Base-by-base conservation (phyloP, 2,113 vertebrate species). In the Mionectes macconnelli region DNA sequence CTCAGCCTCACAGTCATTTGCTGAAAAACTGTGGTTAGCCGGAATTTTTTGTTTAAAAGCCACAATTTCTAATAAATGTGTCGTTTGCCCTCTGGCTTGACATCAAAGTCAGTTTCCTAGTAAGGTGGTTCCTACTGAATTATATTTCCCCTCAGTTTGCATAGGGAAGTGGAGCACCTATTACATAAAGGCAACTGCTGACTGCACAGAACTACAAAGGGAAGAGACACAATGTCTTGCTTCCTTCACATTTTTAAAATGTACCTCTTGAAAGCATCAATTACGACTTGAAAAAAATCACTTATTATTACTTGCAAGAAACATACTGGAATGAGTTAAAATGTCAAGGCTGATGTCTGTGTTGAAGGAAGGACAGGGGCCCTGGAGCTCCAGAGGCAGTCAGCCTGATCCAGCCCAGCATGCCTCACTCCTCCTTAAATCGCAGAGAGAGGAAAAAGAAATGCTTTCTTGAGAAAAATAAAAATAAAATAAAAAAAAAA, bases 31-130 rank as follows among this genome's bases (percentile, higher is more conserved):
- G 77, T 89, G 77, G 57, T 84, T 85, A 80, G 55, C 8, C 24
- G 33, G 18, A 53, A 69, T 66, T 88, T 94, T 91, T 92, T 85
- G 21, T 94, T 94, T 95, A 73, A 82, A 95, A 84, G 74, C 40
- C 87, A 64, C 74, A 42, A 45, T 85, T 87, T 82, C 81, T 66
- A 96, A 91, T 93, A 94, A 93, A 91, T 28, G 49, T 59, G 30
- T 42, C 67, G 33, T 18, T 78, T 70, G 21, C 53, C 66, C 64
- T 82, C 69, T 87, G 91, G 87, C 91, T 64, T 81, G 62, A 84
- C 60, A 94, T 93, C 69, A 95, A 84, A 91, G 90, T 47, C 23
- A 40, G 37, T 68, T 94, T 60, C 25, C 47, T 74, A 86, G 92
- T 4, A 84, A 56, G 4, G 70, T 94, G 84, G 77, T 77, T 92